Percentiles rank a stretch among this genome's conserved stretches.
phyloP scores from a whole-genome alignment of 2,888 invertebrate species.

The Leucozona laternaria region DNA sequence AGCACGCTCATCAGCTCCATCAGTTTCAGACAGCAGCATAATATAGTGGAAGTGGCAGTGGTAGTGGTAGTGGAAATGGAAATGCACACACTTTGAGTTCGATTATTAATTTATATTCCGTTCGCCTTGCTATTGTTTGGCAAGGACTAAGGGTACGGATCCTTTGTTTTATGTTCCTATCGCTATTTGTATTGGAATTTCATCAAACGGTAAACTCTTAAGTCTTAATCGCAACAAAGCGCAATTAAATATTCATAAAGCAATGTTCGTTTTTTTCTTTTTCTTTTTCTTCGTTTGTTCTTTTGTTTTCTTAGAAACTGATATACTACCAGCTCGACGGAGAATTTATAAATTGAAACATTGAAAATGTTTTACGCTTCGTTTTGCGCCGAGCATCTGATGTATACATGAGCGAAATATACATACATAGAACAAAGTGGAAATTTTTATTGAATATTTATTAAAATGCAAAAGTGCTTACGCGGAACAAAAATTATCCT shows the following conservation, averaged over 20 bases:
- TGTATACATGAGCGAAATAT: not conserved
- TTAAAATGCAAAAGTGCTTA: not conserved
- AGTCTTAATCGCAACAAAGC: constrained; percentile 32
- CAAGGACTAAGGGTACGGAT: constrained; percentile 3
- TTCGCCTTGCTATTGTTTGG: constrained; percentile 33
- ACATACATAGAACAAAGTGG: not conserved
- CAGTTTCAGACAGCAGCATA: not conserved
- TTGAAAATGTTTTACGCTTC: constrained; percentile 8
- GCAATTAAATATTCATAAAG: constrained; percentile 65
- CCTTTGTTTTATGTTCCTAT: constrained; percentile 41
- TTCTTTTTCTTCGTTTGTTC: not conserved
- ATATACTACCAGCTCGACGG: not conserved
- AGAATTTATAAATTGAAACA: constrained; percentile 20
- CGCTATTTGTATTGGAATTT: constrained; percentile 61
- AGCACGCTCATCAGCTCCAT: not conserved
- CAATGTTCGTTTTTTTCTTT: not conserved
- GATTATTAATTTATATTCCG: constrained; percentile 67
- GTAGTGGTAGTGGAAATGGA: not conserved
- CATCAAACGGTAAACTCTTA: constrained; percentile 38
- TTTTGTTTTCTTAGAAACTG: constrained; percentile 30
- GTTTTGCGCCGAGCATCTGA: not conserved
- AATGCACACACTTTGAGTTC: constrained; percentile 50
- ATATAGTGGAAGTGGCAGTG: no score
- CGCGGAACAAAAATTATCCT: not conserved
- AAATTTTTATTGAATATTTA: constrained; percentile 11